Evolutionary conservation across 2,797 vertebrate genomes (phyloP).

Genomic region (Strix occidentalis): DNA sequence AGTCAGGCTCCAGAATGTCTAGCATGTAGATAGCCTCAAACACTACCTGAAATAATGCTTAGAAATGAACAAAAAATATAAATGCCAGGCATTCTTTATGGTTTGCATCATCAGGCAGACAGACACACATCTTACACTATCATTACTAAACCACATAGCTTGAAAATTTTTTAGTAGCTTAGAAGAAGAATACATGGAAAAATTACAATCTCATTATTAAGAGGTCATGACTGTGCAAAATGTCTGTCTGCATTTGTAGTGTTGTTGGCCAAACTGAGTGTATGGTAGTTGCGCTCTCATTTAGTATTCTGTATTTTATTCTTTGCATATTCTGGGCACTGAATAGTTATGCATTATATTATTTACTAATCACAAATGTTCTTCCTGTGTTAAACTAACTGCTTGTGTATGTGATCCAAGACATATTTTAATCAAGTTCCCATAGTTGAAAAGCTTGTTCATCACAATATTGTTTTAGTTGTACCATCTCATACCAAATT

Average conservation of each 20-base stretch:
- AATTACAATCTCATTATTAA: neutral
- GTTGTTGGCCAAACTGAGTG: neutral
- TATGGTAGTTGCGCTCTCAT: neutral
- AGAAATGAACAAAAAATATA: neutral
- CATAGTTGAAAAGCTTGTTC: neutral
- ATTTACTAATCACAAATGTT: neutral
- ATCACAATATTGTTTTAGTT: neutral
- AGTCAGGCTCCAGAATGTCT: neutral
- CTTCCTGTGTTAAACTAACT: neutral
- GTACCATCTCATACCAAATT: neutral
- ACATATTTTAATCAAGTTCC: neutral
- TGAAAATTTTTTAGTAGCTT: neutral
- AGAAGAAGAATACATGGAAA: neutral
- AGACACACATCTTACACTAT: neutral
- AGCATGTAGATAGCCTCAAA: neutral
- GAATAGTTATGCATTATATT: neutral
- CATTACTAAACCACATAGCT: neutral
- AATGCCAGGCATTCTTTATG: neutral
- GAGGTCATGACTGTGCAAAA: neutral
- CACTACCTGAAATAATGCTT: neutral
- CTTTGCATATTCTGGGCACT: neutral
- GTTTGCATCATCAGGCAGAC: neutral
- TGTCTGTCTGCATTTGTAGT: neutral
- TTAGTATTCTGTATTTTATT: neutral
- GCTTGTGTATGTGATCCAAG: neutral